phyloP scores from a whole-genome alignment of 2,113 vertebrate genomes.

The Notothenia coriiceps region DNA sequence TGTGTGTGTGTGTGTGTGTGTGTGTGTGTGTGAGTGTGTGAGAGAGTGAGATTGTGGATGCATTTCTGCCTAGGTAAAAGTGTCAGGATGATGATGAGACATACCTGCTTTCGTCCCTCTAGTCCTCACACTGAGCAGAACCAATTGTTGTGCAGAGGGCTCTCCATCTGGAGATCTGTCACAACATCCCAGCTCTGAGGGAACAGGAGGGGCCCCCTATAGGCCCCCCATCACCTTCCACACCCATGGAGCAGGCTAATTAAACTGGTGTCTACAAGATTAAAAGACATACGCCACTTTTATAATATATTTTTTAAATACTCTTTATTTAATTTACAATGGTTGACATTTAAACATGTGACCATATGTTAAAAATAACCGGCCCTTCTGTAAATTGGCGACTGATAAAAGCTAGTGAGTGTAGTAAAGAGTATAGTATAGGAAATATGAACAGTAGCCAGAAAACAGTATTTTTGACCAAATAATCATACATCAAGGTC shows the following conservation, averaged over 20 bases:
- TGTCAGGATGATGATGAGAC: constrained; percentile 48
- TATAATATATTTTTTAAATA: not conserved
- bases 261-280: not conserved
- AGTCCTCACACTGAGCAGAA: constrained; percentile 32
- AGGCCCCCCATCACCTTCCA: not conserved
- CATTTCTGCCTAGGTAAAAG: constrained; percentile 11
- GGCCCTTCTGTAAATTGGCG: not conserved
- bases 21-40: no score
- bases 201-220: constrained; percentile 1
- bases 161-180: constrained; percentile 47
- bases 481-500: not conserved
- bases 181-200: constrained; percentile 31
- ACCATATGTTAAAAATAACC: not conserved
- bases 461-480: not conserved
- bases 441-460: not conserved
- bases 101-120: constrained; percentile 45
- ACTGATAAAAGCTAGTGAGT: no score
- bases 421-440: not conserved
- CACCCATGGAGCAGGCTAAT: not conserved
- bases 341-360: not conserved
- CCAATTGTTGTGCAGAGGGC: constrained; percentile 40
- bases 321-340: no score
- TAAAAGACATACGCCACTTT: not conserved
- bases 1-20: no score
- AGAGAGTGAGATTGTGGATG: not conserved